phyloP scores from a whole-genome alignment of 2,888 invertebrate genomes.

The Melanostoma scalare region DNA sequence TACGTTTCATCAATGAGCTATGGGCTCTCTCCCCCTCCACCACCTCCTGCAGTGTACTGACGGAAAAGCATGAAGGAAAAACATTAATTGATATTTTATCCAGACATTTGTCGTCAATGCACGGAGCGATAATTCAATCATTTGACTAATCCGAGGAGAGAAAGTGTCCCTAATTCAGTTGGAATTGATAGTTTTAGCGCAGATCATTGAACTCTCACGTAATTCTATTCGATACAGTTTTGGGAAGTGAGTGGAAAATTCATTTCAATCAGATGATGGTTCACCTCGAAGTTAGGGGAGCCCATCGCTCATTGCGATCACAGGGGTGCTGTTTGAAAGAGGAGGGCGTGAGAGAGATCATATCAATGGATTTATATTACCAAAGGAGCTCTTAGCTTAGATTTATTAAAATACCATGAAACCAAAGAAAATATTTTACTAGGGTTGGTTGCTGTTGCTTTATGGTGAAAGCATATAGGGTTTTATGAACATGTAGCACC shows the following conservation, averaged over 20 bases:
- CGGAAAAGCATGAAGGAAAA: slow-evolving; percentile 27
- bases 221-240: slow-evolving; percentile 1
- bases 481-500: too few species aligned
- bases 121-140: slow-evolving; percentile 65
- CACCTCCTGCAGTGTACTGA: not conserved
- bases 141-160: slow-evolving; percentile 43
- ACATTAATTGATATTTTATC: slow-evolving; percentile 47
- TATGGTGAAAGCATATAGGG: too few species aligned
- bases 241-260: not conserved
- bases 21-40: not conserved
- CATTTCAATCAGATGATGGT: slow-evolving; percentile 6
- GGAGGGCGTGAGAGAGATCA: slow-evolving; percentile 27
- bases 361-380: too few species aligned
- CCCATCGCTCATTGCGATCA: not conserved
- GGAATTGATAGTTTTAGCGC: slow-evolving; percentile 44
- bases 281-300: slow-evolving; percentile 20
- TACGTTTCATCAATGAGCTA: too few species aligned
- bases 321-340: slow-evolving; percentile 3
- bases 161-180: slow-evolving; percentile 30
- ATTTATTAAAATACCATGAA: too few species aligned
- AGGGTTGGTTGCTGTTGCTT: too few species aligned
- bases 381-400: too few species aligned
- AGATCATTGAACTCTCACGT: slow-evolving; percentile 56
- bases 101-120: slow-evolving; percentile 47
- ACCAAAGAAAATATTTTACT: too few species aligned